These are phyloP conservation scores for Drosophila teissieri DNA, from an alignment of 1,140 invertebrate species.

Conservation along the genomic window DNA sequence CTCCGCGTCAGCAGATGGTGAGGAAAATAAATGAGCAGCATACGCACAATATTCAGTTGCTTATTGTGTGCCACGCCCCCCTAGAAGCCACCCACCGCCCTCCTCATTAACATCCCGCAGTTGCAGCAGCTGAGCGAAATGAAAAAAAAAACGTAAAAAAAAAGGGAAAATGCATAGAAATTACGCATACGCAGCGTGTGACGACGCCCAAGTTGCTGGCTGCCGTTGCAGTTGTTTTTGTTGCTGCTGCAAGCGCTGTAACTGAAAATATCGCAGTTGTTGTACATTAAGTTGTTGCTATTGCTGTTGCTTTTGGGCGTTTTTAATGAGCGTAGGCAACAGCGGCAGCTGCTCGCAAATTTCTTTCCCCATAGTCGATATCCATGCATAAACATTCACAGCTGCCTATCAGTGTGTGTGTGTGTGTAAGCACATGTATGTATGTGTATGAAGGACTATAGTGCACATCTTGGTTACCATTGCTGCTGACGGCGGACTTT, in stretches of 20 bases:
- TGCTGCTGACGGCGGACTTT: conserved; percentile 26
- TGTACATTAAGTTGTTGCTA: conserved; percentile 30
- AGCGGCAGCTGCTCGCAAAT: conserved; percentile 36
- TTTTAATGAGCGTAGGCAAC: conserved; percentile 69
- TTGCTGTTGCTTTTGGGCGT: conserved; percentile 42
- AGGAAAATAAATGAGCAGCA: conserved; percentile 73
- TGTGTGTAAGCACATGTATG: not conserved
- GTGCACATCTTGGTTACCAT: conserved; percentile 31
- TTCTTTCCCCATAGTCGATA: conserved; percentile 58
- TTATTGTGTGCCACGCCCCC: conserved; percentile 22
- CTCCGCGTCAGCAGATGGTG: conserved; percentile 28
- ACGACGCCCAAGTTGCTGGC: conserved; percentile 18
- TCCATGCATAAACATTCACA: conserved; percentile 69
- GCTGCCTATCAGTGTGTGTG: conserved; percentile 13
- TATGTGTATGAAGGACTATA: not conserved
- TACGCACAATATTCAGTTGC: conserved; percentile 61
- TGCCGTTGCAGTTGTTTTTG: conserved; percentile 15
- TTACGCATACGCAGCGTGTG: conserved; percentile 73
- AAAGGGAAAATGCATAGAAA: conserved; percentile 52
- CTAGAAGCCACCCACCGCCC: not conserved
- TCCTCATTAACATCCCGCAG: conserved; percentile 25
- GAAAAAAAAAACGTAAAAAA: conserved; percentile 15
- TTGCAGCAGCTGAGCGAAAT: conserved; percentile 17
- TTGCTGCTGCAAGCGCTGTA: conserved; percentile 21
- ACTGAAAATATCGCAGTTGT: conserved; percentile 19